phyloP scores from a whole-genome alignment of 2,797 vertebrate species.

The Peromyscus eremicus region DNA sequence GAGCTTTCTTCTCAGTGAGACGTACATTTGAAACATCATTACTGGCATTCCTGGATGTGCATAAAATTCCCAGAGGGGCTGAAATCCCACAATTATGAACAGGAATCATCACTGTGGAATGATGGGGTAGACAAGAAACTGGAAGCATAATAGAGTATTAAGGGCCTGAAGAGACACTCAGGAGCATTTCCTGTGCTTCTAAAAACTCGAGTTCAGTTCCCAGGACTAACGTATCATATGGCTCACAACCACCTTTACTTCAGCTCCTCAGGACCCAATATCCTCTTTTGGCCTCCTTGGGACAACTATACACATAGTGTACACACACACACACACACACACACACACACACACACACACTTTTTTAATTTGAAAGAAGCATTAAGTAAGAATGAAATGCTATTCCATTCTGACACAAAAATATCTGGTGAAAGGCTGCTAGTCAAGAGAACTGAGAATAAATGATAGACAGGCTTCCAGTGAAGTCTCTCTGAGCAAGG shows the following conservation, averaged over 20 bases:
- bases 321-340: not conserved
- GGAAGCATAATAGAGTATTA: not conserved
- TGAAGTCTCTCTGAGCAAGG: not conserved
- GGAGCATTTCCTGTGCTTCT: not conserved
- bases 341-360: not conserved
- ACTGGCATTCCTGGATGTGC: not conserved
- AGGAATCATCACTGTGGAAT: not conserved
- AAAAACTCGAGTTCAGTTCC: not conserved
- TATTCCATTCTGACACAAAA: not conserved
- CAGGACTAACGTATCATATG: not conserved
- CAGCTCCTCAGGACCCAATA: not conserved
- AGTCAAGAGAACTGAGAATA: not conserved
- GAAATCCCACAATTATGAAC: not conserved
- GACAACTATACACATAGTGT: not conserved
- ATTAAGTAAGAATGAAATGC: not conserved
- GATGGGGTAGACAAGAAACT: not conserved
- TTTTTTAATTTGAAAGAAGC: not conserved
- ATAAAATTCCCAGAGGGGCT: not conserved
- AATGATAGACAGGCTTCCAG: not conserved
- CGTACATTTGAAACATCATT: slow-evolving; percentile 4
- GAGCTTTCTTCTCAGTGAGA: not conserved
- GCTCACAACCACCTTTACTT: not conserved
- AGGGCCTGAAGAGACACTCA: not conserved
- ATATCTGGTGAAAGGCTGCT: not conserved
- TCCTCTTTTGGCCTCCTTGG: not conserved